phyloP scores from a whole-genome alignment of 1,140 invertebrate species.

The Drosophila lowei region DNA sequence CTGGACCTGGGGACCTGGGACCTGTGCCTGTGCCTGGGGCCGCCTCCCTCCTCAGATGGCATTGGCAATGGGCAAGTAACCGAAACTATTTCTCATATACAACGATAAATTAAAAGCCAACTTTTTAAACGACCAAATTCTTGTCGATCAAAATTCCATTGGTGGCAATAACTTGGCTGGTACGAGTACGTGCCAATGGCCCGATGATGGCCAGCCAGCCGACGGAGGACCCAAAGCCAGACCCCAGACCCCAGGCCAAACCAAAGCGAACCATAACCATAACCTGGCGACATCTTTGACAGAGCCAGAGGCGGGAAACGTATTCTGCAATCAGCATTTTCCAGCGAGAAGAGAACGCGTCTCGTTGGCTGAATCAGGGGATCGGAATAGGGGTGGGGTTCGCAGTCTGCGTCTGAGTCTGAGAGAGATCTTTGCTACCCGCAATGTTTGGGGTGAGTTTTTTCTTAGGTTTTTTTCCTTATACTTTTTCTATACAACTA shows the following conservation, averaged over 20 bases:
- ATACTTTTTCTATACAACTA: conserved; percentile 9
- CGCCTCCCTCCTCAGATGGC: conserved; percentile 23
- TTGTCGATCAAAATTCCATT: conserved; percentile 83
- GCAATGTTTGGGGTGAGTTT: conserved; percentile 51
- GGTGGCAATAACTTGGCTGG: conserved; percentile 75
- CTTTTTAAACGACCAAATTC: conserved; percentile 83
- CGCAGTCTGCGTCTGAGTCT: not conserved
- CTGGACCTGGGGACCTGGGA: conserved; percentile 21
- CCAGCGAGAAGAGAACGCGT: conserved; percentile 10
- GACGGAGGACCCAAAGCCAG: conserved; percentile 12
- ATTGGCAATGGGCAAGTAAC: conserved; percentile 56
- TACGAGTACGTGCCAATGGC: conserved; percentile 80
- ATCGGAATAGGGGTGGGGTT: not conserved
- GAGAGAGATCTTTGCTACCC: conserved; percentile 52
- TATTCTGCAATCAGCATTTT: conserved; percentile 14
- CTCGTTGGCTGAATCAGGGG: conserved; percentile 38
- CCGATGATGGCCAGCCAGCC: conserved; percentile 28
- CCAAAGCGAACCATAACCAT: conserved; percentile 41
- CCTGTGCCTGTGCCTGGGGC: conserved; percentile 5
- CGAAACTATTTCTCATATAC: conserved; percentile 83
- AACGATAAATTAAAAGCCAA: conserved; percentile 82
- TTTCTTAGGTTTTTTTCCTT: conserved; percentile 15
- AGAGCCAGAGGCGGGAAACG: not conserved
- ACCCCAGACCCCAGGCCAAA: too few relatives aligned
- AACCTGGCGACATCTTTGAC: conserved; percentile 37